These are phyloP conservation scores for Karalla daura DNA, from an alignment of 2,797 vertebrate species.

Conservation along the genomic window DNA sequence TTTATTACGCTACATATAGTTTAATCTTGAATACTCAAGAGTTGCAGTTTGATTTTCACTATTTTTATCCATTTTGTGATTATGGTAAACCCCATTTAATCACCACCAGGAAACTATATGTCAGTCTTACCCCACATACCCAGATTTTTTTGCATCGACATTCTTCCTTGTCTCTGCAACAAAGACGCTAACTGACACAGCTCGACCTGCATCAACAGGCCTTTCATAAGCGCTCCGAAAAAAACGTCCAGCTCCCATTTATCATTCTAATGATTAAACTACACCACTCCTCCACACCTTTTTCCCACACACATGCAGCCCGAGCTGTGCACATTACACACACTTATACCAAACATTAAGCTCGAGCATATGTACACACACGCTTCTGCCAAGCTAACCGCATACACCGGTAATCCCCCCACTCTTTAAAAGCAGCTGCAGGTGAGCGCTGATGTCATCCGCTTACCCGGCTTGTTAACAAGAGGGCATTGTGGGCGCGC, in stretches of 20 bases:
- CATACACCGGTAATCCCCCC: slow-evolving; percentile 62
- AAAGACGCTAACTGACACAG: slow-evolving; percentile 19
- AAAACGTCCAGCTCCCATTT: slow-evolving; percentile 32
- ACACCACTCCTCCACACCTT: slow-evolving; percentile 35
- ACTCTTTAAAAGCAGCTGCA: slow-evolving; percentile 62
- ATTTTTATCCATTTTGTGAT: no score
- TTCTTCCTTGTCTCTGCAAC: slow-evolving; percentile 1
- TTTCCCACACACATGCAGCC: slow-evolving; percentile 7
- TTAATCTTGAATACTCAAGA: no score
- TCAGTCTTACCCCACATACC: no score
- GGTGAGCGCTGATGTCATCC: slow-evolving; percentile 76
- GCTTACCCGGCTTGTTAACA: slow-evolving; percentile 52
- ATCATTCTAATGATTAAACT: slow-evolving; percentile 62
- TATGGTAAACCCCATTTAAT: no score
- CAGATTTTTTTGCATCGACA: no score
- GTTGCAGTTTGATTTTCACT: no score
- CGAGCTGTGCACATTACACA: background rate
- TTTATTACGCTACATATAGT: no score
- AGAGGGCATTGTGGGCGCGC: slow-evolving; percentile 61
- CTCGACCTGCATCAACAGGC: slow-evolving; percentile 59
- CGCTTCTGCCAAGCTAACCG: slow-evolving; percentile 43
- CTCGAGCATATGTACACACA: background rate
- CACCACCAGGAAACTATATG: no score
- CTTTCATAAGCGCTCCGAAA: background rate
- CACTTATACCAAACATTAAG: background rate